Conservation (phyloP, 1,140 invertebrate genomes). For the Eufriesea mexicana region DNA sequence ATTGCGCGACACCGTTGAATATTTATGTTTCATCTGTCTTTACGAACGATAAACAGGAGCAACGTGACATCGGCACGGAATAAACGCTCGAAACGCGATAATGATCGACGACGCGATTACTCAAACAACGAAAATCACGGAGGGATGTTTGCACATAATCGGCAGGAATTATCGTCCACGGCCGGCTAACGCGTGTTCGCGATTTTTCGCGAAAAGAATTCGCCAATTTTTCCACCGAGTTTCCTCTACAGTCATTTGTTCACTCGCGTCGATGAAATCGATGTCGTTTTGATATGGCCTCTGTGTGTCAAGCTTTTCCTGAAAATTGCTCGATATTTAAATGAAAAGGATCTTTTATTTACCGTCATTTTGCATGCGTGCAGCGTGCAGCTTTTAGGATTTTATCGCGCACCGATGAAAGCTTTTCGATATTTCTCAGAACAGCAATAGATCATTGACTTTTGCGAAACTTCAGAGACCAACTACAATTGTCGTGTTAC, state of each 20-base stretch:
- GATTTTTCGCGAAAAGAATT: background rate
- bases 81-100: slow-evolving; percentile 40
- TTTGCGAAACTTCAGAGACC: too few species aligned
- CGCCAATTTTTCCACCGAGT: background rate
- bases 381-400: too few species aligned
- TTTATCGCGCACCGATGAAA: too few species aligned
- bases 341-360: too few species aligned
- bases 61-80: slow-evolving; percentile 4
- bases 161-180: background rate
- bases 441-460: too few species aligned
- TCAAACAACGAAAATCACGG: slow-evolving; percentile 22
- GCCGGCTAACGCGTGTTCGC: background rate
- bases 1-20: slow-evolving; percentile 11
- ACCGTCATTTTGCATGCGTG: too few species aligned
- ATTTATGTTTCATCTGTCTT: slow-evolving; percentile 36
- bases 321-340: too few species aligned
- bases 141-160: background rate
- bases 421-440: too few species aligned
- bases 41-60: slow-evolving; percentile 29
- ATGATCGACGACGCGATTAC: slow-evolving; percentile 32
- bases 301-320: too few species aligned
- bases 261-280: background rate
- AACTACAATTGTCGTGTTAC: too few species aligned
- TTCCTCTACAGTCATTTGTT: background rate
- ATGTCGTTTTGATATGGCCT: background rate